These are phyloP conservation scores for Trialeurodes vaporariorum DNA, from an alignment of 1,140 invertebrate genomes.

Conservation along the genomic window DNA sequence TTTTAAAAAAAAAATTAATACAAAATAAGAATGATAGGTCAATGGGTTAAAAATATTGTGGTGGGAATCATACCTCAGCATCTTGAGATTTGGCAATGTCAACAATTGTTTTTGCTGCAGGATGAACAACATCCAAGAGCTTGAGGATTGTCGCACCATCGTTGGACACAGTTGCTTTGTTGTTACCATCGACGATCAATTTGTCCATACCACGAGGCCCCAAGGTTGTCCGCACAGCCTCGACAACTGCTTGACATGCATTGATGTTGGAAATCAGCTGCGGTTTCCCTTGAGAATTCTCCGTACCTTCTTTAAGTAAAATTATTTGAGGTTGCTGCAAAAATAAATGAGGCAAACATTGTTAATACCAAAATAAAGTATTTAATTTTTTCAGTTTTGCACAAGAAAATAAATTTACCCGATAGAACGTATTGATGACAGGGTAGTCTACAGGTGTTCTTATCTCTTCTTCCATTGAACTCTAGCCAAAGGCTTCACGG, in stretches of 20 bases:
- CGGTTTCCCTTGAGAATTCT: conserved; percentile 87
- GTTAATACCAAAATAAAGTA: no score
- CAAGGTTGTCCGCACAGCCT: conserved; percentile 91
- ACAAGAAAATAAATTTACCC: no score
- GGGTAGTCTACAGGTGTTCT: no score
- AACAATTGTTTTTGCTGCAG: conserved; percentile 92
- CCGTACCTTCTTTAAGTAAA: conserved; percentile 95
- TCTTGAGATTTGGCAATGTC: conserved; percentile 99
- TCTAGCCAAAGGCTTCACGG: no score
- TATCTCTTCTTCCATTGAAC: no score
- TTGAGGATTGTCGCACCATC: conserved; percentile 99
- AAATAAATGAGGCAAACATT: no score
- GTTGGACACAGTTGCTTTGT: conserved; percentile 95
- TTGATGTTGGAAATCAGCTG: conserved; percentile 98
- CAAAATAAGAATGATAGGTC: no score
- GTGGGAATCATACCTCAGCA: conserved; percentile 90
- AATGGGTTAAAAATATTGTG: no score
- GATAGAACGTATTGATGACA: no score
- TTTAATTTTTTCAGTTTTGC: no score
- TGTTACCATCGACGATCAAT: conserved; percentile 79
- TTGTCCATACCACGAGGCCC: conserved; percentile 99
- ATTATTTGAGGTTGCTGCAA: conserved; percentile 95
- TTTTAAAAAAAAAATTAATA: no score
- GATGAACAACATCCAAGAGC: conserved; percentile 92
- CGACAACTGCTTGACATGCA: conserved; percentile 93